Conservation (phyloP, 2,797 vertebrate species). For the Dicrostonyx torquatus region DNA sequence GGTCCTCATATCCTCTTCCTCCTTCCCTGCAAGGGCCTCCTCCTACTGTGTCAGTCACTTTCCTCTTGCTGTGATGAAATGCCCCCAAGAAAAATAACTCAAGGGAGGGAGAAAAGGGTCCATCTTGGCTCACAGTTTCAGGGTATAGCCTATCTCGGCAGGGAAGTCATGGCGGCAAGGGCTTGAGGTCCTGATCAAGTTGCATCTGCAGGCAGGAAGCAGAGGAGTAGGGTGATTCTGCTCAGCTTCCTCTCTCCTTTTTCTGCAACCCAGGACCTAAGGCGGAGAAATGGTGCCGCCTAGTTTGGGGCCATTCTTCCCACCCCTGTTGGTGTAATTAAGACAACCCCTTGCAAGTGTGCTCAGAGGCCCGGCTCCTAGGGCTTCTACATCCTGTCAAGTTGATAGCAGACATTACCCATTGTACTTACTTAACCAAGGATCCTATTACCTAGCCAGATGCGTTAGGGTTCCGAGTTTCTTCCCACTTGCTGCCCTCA, state of each 20-base stretch:
- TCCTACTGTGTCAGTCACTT: not conserved
- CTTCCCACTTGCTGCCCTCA: not conserved
- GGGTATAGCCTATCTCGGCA: not conserved
- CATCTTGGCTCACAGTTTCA: not conserved
- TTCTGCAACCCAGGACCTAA: not conserved
- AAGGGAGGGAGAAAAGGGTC: not conserved
- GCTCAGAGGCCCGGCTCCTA: too few relatives aligned
- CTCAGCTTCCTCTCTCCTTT: not conserved
- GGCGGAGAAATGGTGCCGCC: not conserved
- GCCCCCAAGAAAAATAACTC: not conserved
- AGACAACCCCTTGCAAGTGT: not conserved
- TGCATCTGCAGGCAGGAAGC: not conserved
- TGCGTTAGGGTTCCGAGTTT: not conserved
- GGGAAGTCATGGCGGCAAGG: not conserved
- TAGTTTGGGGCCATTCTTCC: too few relatives aligned
- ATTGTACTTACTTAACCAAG: not conserved
- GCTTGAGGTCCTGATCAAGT: not conserved
- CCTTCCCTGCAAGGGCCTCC: accelerated
- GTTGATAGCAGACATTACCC: not conserved
- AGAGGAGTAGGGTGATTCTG: too few relatives aligned
- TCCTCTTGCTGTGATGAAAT: not conserved
- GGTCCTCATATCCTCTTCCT: not conserved
- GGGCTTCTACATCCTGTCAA: not conserved
- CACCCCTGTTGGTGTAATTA: not conserved
- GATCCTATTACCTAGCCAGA: not conserved